Evolutionary conservation across 1,140 invertebrate genomes (phyloP).

Genomic region (Drosophila ficusphila): DNA sequence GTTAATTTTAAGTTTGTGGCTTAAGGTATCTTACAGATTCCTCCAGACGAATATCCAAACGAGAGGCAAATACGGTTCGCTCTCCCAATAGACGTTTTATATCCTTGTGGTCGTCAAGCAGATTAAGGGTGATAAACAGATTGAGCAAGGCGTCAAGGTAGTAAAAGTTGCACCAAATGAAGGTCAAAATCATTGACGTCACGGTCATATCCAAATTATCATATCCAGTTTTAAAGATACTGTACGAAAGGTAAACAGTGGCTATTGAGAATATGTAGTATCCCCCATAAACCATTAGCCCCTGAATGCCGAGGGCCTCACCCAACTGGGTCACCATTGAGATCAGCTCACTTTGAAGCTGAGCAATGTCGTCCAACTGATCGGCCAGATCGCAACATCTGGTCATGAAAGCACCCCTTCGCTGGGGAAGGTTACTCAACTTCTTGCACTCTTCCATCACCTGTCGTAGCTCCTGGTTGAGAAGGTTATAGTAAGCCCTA

Average conservation of each 20-base stretch:
- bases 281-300: slow-evolving; percentile 1
- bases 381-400: slow-evolving; percentile 33
- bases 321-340: not conserved
- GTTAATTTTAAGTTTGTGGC: too few species aligned
- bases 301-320: not conserved
- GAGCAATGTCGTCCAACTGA: slow-evolving; percentile 16
- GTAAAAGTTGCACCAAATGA: not conserved
- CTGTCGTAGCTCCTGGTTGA: slow-evolving; percentile 8
- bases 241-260: slow-evolving; percentile 4
- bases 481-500: slow-evolving; percentile 7
- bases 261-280: slow-evolving; percentile 10
- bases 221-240: not conserved
- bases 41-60: slow-evolving; percentile 25
- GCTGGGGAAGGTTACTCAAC: not conserved
- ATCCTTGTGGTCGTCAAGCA: slow-evolving; percentile 7
- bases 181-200: not conserved
- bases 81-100: slow-evolving; percentile 11
- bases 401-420: slow-evolving; percentile 15
- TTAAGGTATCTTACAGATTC: slow-evolving; percentile 1
- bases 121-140: not conserved
- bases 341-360: slow-evolving; percentile 1
- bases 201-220: not conserved
- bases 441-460: slow-evolving; percentile 2
- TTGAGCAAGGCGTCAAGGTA: slow-evolving; percentile 4
- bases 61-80: slow-evolving; percentile 3